Evolutionary conservation across 1,140 invertebrate species (phyloP).

Genomic region (Pogonomyrmex californicus): DNA sequence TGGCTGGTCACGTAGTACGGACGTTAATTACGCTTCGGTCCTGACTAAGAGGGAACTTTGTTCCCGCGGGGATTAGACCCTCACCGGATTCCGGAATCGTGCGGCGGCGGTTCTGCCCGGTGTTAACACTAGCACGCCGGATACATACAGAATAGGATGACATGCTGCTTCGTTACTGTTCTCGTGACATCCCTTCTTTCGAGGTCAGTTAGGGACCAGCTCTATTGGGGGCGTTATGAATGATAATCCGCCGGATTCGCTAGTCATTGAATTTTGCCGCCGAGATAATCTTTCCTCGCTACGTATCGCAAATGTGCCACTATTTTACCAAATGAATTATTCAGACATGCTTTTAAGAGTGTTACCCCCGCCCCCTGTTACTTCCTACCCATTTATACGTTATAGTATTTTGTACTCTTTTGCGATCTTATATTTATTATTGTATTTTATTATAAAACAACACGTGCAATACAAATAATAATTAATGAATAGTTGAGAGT

Average conservation of each 20-base stretch:
- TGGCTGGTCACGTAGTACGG: conserved; percentile 72
- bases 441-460: neutral
- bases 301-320: conserved; percentile 28
- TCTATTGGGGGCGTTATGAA: conserved; percentile 19
- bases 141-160: conserved; percentile 66
- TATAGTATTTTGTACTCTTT: neutral
- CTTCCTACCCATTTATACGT: neutral
- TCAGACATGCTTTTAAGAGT: conserved; percentile 40
- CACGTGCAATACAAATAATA: neutral
- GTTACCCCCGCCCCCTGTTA: neutral
- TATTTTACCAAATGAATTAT: conserved; percentile 50
- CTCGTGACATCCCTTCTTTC: conserved; percentile 63
- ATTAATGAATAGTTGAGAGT: conserved; percentile 15
- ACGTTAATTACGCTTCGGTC: conserved; percentile 76
- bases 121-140: conserved; percentile 71
- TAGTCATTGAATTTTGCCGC: conserved; percentile 34
- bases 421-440: neutral
- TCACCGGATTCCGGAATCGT: conserved; percentile 73
- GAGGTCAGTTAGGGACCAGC: conserved; percentile 54
- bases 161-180: conserved; percentile 52
- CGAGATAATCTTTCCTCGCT: conserved; percentile 16
- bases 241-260: conserved; percentile 64
- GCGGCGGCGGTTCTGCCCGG: conserved; percentile 61
- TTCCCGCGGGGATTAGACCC: conserved; percentile 70
- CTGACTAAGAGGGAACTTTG: conserved; percentile 75